Conservation (phyloP, 64 coral and sea anemone genomes). For the Montipora efflorescens region DNA sequence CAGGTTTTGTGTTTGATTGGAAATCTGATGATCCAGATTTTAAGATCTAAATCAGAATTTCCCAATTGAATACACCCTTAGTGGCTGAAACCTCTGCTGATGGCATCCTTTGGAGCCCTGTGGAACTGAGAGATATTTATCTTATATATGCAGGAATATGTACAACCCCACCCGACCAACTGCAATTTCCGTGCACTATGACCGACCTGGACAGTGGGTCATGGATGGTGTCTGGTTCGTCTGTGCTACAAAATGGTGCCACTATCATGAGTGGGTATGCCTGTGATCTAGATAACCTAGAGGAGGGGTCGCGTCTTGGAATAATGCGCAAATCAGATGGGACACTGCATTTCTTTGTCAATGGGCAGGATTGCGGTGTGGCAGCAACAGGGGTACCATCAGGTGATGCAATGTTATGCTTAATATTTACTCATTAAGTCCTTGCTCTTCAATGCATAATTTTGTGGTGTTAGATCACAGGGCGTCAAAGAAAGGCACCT, state of each 20-base stretch:
- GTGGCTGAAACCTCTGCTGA: too few species aligned
- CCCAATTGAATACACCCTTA: too few species aligned
- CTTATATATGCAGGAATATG: conserved; percentile 62
- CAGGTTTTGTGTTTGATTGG: too few species aligned
- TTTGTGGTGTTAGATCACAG: too few species aligned
- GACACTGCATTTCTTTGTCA: conserved; percentile 86
- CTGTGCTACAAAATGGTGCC: conserved; percentile 91
- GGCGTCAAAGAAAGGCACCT: too few species aligned
- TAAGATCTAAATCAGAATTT: too few species aligned
- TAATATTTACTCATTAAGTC: neutral
- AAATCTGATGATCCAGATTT: too few species aligned
- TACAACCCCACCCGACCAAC: conserved; percentile 66
- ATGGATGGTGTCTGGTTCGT: conserved; percentile 92
- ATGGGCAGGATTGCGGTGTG: conserved; percentile 80
- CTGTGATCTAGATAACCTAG: conserved; percentile 86
- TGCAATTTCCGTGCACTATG: conserved; percentile 88
- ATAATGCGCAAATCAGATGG: conserved; percentile 92
- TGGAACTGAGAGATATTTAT: neutral
- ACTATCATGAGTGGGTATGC: conserved; percentile 93
- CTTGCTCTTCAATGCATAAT: neutral
- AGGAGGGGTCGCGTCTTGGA: conserved; percentile 75
- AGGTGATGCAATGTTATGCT: conserved; percentile 21
- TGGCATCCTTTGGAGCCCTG: too few species aligned
- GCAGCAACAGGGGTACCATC: conserved; percentile 83
- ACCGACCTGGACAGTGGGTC: conserved; percentile 83